Evolutionary conservation across 2,113 vertebrate genomes (phyloP), one percentile per base, ranked within the genome.

Genomic region (Typhlomys cinereus): DNA sequence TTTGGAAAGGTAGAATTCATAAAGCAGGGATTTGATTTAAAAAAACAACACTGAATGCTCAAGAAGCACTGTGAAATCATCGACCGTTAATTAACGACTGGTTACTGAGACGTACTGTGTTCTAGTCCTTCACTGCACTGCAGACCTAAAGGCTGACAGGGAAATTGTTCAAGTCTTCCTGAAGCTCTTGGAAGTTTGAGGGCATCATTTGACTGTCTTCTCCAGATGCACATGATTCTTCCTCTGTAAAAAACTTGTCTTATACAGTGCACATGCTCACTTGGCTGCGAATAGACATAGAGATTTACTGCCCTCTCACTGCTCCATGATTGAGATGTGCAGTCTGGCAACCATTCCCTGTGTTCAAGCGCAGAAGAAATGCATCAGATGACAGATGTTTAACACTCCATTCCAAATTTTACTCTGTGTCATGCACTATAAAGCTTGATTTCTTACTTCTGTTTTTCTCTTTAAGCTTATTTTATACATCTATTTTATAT

Each of bases 301-400:
- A 71, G n/a, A 85, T 84, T 48, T 85, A 61, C 27, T 71, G 13
- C 13, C 20, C 67, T 83, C 7, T 64, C 48, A 78, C 5, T n/a
- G n/a, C 76, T 89, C 17, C 67, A 89, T n/a, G 64, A 82, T 29
- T 89, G 29, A 66, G 41, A 79, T 39, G 6, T 50, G 44, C 46
- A 71, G 14, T 78, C 54, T 79, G 81, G 21, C 54, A 39, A 57
- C 39, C 39, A 41, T 82, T 90, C 62, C 59, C 18, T 94, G 50
- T 23, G n/a, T 48, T 61, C 39, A 67, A 83, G 34, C 62, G 92
- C 82, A 92, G 82, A 48, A 36, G 87, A 92, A 93, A 86, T 70
- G 9, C 31, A 92, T 89, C 75, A 54, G 57, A 21, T 62, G n/a
- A 64, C 67, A 89, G 48, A 89, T 83, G 46, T 69, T 70, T 82